Evolutionary conservation across 2,888 invertebrate genomes (phyloP).

Genomic region (Hemistola chrysoprasaria): DNA sequence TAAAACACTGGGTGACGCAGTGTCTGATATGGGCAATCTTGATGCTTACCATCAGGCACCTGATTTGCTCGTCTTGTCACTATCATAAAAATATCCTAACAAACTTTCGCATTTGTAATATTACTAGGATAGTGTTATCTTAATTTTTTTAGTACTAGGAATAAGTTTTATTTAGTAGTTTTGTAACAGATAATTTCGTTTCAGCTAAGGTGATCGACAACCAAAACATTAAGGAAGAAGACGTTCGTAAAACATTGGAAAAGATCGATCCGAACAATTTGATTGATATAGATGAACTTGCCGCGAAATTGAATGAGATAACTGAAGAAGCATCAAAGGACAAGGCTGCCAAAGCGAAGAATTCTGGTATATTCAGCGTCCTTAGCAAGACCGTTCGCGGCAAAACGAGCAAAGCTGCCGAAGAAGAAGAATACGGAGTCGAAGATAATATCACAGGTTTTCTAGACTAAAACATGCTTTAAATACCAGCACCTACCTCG

Average conservation of each 20-base stretch:
- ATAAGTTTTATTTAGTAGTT: no score
- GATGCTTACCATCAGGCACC: no score
- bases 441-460: constrained; percentile 28
- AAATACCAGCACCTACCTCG: no score
- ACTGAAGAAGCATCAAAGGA: constrained; percentile 22
- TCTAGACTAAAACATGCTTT: constrained; percentile 21
- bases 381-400: constrained; percentile 7
- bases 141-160: no score
- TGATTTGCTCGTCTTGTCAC: no score
- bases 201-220: constrained; percentile 37
- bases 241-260: constrained; percentile 37
- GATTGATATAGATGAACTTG: constrained; percentile 37
- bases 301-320: constrained; percentile 34
- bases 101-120: no score
- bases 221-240: constrained; percentile 34
- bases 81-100: no score
- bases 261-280: constrained; percentile 36
- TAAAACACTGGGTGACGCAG: no score
- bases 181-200: constrained; percentile 3
- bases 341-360: constrained; percentile 16
- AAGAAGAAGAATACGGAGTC: constrained; percentile 12
- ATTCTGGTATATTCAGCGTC: constrained; percentile 20
- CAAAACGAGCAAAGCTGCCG: not conserved
- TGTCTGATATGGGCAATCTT: no score
- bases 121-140: no score